Evolutionary conservation across 2,113 vertebrate genomes (phyloP), one percentile per base, ranked within the genome.

Genomic region (Urocitellus parryii): DNA sequence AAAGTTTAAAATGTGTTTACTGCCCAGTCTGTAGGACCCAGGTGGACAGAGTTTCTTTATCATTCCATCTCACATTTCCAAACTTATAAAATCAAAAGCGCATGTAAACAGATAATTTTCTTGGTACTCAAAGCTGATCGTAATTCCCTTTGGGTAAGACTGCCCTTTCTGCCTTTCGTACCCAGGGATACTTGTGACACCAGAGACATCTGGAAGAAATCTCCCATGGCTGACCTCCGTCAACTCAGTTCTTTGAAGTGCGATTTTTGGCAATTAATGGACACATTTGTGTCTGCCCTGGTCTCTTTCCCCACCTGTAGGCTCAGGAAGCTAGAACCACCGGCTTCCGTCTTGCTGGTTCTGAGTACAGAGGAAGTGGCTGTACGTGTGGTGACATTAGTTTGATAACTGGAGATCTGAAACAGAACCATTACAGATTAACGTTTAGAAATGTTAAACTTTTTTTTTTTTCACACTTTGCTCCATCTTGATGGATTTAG

Each of bases 1-100:
- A 94, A 83, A 70, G 34, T 86, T 96, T 79, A 79, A 95, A 96
- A 63, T 86, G 42, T 51, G 11, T 76, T 91, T 73, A 76, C 9
- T 90, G 16, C 70, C 51, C 42, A 80, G 29, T n/a, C 72, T 20
- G 4, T 48, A 70, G 68, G 42, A 83, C 22, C 14, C 42, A 22
- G 8, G 48, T 4, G 22, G 48, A 76, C 32, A 93, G 74, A 70
- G 53, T 87, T 79, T 79, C 45, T 92, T 90, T 61, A 72, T 58
- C 80, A 72, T 84, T 74, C 76, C 79, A 80, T 77, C 94, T 91
- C 17, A 80, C 58, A 37, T 13, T 42, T 63, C 73, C 80, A 96
- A 45, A 63, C 85, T 67, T 73, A 51, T 96, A 90, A 76, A 83
- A 87, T 68, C 83, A 85, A 81, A 95, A 89, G 5, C n/a, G 1